These are phyloP conservation scores for Vidua chalybeata DNA, from an alignment of 2,113 vertebrate genomes.

Conservation along the genomic window DNA sequence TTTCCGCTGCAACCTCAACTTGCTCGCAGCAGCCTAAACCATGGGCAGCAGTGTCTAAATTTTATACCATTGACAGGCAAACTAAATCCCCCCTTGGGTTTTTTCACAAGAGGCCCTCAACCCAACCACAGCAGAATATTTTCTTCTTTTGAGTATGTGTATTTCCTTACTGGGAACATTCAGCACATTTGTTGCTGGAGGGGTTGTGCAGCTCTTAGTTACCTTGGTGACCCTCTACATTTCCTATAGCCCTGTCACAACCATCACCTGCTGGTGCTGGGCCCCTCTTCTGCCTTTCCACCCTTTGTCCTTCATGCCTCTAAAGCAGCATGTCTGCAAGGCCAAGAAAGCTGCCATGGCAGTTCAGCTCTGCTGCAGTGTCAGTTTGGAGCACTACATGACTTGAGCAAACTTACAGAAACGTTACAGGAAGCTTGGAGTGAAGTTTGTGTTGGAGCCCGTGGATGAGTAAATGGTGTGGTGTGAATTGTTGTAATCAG, in stretches of 20 bases:
- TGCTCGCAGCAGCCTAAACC: neutral
- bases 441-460: neutral
- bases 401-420: neutral
- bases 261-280: neutral
- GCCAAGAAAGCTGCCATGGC: neutral
- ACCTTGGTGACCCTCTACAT: neutral
- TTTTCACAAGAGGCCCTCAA: neutral
- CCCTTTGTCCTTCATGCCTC: neutral
- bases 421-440: neutral
- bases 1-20: neutral
- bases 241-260: neutral
- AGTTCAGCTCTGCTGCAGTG: neutral
- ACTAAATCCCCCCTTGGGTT: neutral
- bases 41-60: neutral
- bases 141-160: neutral
- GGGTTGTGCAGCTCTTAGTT: neutral
- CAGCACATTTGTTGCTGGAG: neutral
- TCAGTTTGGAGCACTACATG: neutral
- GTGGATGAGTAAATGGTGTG: neutral
- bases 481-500: neutral
- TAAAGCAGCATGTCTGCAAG: neutral
- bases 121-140: neutral
- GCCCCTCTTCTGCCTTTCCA: neutral
- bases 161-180: neutral
- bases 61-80: neutral